These are phyloP conservation scores for Gryllus bimaculatus DNA, from an alignment of 1,140 invertebrate species.

Conservation along the genomic window DNA sequence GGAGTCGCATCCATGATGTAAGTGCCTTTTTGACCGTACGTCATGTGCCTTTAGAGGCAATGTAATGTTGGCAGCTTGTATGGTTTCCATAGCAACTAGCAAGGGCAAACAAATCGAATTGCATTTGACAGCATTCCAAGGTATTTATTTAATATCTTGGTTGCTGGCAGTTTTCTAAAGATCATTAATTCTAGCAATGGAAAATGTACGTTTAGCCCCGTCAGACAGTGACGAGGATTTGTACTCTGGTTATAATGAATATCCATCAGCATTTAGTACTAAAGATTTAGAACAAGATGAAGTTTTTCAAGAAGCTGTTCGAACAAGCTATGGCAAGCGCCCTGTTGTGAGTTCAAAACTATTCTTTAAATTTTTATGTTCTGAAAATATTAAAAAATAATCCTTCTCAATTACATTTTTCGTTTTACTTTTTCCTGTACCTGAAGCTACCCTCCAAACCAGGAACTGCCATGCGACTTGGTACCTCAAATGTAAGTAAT, in stretches of 20 bases:
- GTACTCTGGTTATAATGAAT: slow-evolving; percentile 60
- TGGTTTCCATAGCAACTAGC: too few species aligned
- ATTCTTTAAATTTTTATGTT: not conserved
- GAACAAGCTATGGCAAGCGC: slow-evolving; percentile 47
- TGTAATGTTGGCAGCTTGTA: too few species aligned
- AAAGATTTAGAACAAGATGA: slow-evolving; percentile 56
- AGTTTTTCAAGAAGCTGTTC: slow-evolving; percentile 50
- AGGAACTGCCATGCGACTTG: slow-evolving; percentile 40
- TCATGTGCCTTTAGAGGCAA: too few species aligned
- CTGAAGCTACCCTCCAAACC: slow-evolving; percentile 36
- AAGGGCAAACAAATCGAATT: too few species aligned
- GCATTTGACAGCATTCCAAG: too few species aligned
- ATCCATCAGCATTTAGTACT: slow-evolving; percentile 50
- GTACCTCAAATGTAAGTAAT: slow-evolving; percentile 35
- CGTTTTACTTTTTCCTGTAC: slow-evolving; percentile 22
- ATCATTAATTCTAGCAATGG: not conserved
- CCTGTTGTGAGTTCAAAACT: slow-evolving; percentile 37
- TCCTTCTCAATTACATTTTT: not conserved
- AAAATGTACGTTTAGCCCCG: slow-evolving; percentile 12
- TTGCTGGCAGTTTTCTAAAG: too few species aligned
- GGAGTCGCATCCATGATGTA: too few species aligned
- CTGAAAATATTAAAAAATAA: too few species aligned
- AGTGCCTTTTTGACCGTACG: too few species aligned
- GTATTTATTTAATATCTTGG: too few species aligned
- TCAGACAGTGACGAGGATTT: slow-evolving; percentile 43